These are phyloP conservation scores for Ephydatia muelleri DNA, from an alignment of 37 sponge, comb jelly and placozoan genomes.

Conservation along the genomic window DNA sequence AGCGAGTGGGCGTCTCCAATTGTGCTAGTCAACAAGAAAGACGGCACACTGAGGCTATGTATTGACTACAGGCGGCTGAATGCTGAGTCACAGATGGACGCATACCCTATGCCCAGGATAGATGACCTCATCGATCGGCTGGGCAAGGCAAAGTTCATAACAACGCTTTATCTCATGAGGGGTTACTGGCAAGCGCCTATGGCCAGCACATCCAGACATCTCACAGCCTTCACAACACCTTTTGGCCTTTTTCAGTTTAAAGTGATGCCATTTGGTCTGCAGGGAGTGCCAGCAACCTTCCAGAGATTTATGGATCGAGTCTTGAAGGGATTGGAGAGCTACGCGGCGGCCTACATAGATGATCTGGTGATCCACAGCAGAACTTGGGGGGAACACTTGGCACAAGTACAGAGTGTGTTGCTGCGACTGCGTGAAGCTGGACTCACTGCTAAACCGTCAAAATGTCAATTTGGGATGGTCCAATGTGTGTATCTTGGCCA, in stretches of 20 bases:
- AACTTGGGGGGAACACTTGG: conserved; percentile 47
- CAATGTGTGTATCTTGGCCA: conserved; percentile 60
- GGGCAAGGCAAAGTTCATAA: conserved; percentile 41
- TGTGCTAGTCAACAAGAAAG: conserved; percentile 57
- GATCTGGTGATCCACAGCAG: conserved; percentile 41
- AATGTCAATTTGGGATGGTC: conserved; percentile 54
- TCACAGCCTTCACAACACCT: conserved; percentile 63
- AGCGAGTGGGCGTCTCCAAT: conserved; percentile 61
- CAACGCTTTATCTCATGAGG: conserved; percentile 40
- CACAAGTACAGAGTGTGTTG: conserved; percentile 28
- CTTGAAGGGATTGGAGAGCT: conserved; percentile 18
- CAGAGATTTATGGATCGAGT: conserved; percentile 69
- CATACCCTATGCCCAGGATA: conserved; percentile 68
- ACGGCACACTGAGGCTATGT: conserved; percentile 47
- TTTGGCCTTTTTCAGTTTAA: conserved; percentile 64
- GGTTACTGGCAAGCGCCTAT: conserved; percentile 67
- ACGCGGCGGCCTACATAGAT: conserved; percentile 53
- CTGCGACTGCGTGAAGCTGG: conserved; percentile 34
- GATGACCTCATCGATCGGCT: conserved; percentile 59
- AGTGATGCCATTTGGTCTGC: conserved; percentile 72
- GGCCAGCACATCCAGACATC: conserved; percentile 1
- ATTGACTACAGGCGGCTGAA: conserved; percentile 69
- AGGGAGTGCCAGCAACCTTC: conserved; percentile 66
- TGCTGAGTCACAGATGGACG: conserved; percentile 31
- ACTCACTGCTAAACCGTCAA: conserved; percentile 37